These are phyloP conservation scores for Meandrusa payeni DNA, from an alignment of 2,888 invertebrate genomes.

Conservation along the genomic window DNA sequence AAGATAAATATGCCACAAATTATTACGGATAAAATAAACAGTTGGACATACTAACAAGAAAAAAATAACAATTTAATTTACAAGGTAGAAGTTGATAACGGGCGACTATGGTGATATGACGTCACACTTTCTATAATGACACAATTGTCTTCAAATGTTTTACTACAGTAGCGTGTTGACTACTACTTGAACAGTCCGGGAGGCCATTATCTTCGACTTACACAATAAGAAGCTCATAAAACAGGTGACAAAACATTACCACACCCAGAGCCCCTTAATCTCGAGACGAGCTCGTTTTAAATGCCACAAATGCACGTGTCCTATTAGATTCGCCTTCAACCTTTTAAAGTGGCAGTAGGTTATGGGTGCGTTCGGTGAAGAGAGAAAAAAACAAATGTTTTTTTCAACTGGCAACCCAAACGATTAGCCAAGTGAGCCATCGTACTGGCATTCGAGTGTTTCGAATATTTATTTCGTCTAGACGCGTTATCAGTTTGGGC, in stretches of 20 bases:
- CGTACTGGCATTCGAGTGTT: constrained; percentile 73
- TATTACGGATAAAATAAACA: too few species aligned
- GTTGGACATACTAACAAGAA: too few species aligned
- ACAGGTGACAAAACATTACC: constrained; percentile 37
- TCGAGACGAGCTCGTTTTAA: constrained; percentile 52
- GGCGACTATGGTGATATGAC: too few species aligned
- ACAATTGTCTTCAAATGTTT: not conserved
- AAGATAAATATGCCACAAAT: too few species aligned
- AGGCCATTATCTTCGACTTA: constrained; percentile 15
- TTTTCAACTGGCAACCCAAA: constrained; percentile 50
- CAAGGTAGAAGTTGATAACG: too few species aligned
- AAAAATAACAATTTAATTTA: too few species aligned
- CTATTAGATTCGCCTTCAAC: constrained; percentile 68
- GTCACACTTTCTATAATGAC: too few species aligned
- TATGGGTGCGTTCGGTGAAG: constrained; percentile 56
- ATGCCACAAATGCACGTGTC: constrained; percentile 49
- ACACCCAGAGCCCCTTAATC: constrained; percentile 53
- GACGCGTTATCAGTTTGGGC: constrained; percentile 67
- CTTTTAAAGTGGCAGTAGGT: constrained; percentile 68
- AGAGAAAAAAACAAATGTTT: constrained; percentile 52
- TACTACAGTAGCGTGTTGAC: constrained; percentile 4
- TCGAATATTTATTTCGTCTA: constrained; percentile 74
- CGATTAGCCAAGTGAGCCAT: constrained; percentile 80
- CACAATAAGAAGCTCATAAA: constrained; percentile 26
- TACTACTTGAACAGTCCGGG: constrained; percentile 1